Base-by-base conservation (phyloP, 2,113 vertebrate species). In the Macquaria ambigua region DNA sequence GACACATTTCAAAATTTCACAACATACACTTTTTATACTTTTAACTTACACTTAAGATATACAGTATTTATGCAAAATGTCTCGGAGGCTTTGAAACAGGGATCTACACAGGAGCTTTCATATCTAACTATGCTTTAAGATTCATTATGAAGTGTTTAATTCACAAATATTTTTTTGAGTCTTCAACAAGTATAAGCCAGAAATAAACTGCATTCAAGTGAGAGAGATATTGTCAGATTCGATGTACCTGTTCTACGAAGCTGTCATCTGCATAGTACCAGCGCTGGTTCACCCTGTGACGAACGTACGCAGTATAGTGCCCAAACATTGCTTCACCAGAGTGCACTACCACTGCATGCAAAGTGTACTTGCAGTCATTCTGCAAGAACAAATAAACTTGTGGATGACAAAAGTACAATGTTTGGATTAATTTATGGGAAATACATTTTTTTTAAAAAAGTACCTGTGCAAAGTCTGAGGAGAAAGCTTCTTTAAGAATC, bases 301-400 rank as follows among this genome's bases (percentile, higher is more conserved):
- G 88, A 21, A 96, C 81, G 8, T 69, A 95, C 8, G 95, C 93
- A 0, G 95, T 95, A 52, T 95, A 96, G 80, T 96, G 95, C 0
- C 95, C 95, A 43, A 0, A 90, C n/a, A 1, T 6, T 7, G 92
- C 85, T 18, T 0, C 1, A 11, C 95, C 95, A 66, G 48, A 77
- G 77, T 96, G 95, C 53, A 95, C 94, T 0, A 95, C 89, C n/a
- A 96, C 95, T 12, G 93, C 95, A 43, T 90, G 95, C 77, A 96
- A 74, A 16, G 81, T 90, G 89, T 96, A 96, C 46, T 0, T 74
- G 37, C 83, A 77, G 56, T 83, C 56, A 41, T 21, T 41, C 94
- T 95, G 80, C 5, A 77, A 70, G 37, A 66, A 77, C 2, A 90
- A 28, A 76, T 11, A 21, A 10, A 61, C 1, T 28, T 56, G 81